Percentiles rank a stretch among this genome's conserved stretches.
phyloP scores from a whole-genome alignment of 2,888 invertebrate species.

The Erebia epiphron region DNA sequence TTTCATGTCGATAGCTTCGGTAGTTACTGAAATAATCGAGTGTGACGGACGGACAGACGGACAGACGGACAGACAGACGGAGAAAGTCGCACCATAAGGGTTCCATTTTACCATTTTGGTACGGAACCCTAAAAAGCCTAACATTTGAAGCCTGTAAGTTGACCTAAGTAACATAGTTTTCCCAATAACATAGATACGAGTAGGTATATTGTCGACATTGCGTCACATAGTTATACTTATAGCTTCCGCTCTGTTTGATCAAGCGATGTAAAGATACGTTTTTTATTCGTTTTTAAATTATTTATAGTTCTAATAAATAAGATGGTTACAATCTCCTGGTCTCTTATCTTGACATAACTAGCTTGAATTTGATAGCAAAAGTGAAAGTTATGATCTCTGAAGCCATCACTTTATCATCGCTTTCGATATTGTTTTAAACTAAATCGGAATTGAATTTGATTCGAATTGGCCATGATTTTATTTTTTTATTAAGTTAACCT shows the following conservation, averaged over 20 bases:
- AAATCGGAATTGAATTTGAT: slow-evolving; percentile 4
- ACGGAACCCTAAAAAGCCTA: too few species aligned
- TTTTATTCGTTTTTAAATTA: slow-evolving; percentile 19
- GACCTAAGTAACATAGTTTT: too few species aligned
- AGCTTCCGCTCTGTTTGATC: slow-evolving; percentile 48
- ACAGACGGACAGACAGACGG: too few species aligned
- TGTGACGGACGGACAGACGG: too few species aligned
- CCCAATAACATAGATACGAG: too few species aligned
- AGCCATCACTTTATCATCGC: slow-evolving; percentile 16
- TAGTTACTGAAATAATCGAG: too few species aligned
- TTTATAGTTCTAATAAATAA: slow-evolving; percentile 22
- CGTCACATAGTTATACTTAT: slow-evolving; percentile 20
- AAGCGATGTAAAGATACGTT: slow-evolving; percentile 27
- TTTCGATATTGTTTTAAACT: slow-evolving; percentile 25
- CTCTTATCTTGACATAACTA: slow-evolving; percentile 28
- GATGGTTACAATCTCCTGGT: slow-evolving; percentile 23
- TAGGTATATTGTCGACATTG: too few species aligned
- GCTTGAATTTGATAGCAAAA: slow-evolving; percentile 31
- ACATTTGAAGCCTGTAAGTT: too few species aligned
- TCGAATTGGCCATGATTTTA: not conserved
- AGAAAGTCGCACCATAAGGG: too few species aligned
- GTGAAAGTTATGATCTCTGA: slow-evolving; percentile 32
- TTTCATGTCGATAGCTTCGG: too few species aligned
- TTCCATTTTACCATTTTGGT: too few species aligned
- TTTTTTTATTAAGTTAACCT: too few species aligned